A percentile compares a stretch with the other conserved stretches of the same genome.
These are phyloP conservation scores for Raja brachyura DNA, from an alignment of 2,113 vertebrate species.

Conservation along the genomic window DNA sequence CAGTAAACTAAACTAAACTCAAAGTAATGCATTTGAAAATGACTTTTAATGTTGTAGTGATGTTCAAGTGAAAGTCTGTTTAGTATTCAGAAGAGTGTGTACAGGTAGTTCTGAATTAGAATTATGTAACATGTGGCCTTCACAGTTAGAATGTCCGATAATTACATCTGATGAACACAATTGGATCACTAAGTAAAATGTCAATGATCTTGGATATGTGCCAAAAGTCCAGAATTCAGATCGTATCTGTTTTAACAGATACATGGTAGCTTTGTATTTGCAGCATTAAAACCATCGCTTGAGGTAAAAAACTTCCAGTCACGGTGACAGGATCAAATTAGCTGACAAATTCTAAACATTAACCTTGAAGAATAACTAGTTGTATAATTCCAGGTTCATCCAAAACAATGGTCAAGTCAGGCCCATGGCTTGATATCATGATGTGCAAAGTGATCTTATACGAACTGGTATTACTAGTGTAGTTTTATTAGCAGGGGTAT, in stretches of 20 bases:
- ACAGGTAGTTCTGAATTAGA: not conserved
- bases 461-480: not conserved
- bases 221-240: not conserved
- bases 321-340: not conserved
- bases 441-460: not conserved
- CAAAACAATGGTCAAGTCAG: not conserved
- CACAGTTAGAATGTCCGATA: not conserved
- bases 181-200: constrained; percentile 9
- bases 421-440: not conserved
- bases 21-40: constrained; percentile 16
- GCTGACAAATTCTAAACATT: not conserved
- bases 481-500: not conserved
- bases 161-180: constrained; percentile 7
- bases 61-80: not conserved
- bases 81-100: too few species aligned
- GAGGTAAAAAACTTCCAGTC: not conserved
- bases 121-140: not conserved
- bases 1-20: too few species aligned
- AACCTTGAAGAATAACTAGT: not conserved
- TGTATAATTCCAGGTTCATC: not conserved
- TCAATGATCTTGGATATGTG: not conserved
- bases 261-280: not conserved
- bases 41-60: not conserved
- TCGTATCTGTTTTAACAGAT: not conserved
- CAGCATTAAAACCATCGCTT: not conserved